Conservation (phyloP, 1,140 invertebrate species). For the Aethina tumida region DNA sequence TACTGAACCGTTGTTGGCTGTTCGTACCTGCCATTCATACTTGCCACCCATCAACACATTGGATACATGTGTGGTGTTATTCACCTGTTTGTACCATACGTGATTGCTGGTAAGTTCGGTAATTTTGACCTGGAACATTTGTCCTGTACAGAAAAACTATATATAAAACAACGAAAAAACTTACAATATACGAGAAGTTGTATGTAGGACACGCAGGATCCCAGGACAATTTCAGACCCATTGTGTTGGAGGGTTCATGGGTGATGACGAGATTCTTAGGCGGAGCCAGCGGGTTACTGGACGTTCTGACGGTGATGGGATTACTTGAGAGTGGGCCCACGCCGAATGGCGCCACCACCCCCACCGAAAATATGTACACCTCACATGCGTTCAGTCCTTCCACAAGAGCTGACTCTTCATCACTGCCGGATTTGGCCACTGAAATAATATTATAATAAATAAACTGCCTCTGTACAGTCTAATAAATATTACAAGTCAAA, state of each 20-base stretch:
- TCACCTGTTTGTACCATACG: slow-evolving; percentile 32
- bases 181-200: slow-evolving; percentile 22
- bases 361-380: slow-evolving; percentile 62
- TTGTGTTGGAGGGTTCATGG: slow-evolving; percentile 15
- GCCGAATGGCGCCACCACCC: slow-evolving; percentile 50
- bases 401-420: slow-evolving; percentile 46
- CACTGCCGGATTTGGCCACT: slow-evolving; percentile 47
- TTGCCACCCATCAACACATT: slow-evolving; percentile 50
- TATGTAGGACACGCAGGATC: slow-evolving; percentile 36
- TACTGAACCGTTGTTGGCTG: slow-evolving; percentile 40
- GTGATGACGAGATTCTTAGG: slow-evolving; percentile 44
- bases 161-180: slow-evolving; percentile 7
- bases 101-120: slow-evolving; percentile 33
- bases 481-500: slow-evolving; percentile 37
- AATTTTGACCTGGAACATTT: slow-evolving; percentile 18
- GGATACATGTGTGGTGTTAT: slow-evolving; percentile 41
- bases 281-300: slow-evolving; percentile 48
- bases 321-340: slow-evolving; percentile 49
- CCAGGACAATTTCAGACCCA: slow-evolving; percentile 39
- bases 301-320: slow-evolving; percentile 46
- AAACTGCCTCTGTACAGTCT: background rate
- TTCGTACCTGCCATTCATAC: slow-evolving; percentile 51
- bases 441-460: slow-evolving; percentile 22
- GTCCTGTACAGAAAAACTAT: background rate
- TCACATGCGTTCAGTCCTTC: slow-evolving; percentile 59